Conservation (phyloP, 2,888 invertebrate species). For the Plebejus anna region DNA sequence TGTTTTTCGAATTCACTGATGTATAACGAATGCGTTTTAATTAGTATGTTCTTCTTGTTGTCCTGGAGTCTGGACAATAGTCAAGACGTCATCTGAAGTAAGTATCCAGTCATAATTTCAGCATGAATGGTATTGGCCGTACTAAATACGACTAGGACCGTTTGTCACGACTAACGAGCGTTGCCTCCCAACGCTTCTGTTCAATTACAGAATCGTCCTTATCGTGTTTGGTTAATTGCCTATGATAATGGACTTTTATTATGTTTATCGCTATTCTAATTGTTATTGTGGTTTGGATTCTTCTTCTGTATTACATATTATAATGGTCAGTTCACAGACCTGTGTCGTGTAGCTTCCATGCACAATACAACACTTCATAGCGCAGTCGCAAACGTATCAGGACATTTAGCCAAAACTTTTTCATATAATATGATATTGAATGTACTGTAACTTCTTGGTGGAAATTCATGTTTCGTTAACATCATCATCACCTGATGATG, state of each 20-base stretch:
- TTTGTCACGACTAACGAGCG: not conserved
- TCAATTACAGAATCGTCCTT: constrained; percentile 13
- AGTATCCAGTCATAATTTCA: constrained; percentile 2
- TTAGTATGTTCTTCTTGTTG: not conserved
- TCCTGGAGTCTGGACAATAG: not conserved
- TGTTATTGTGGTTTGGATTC: not conserved
- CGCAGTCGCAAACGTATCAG: not conserved
- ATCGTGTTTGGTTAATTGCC: constrained; percentile 21
- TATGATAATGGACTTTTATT: constrained; percentile 3
- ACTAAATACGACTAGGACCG: not conserved
- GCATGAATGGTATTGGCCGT: not conserved
- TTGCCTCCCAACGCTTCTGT: constrained; percentile 8
- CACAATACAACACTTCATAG: not conserved
- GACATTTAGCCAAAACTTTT: too few relatives aligned
- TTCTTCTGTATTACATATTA: not conserved
- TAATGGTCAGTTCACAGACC: not conserved
- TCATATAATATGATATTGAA: too few relatives aligned
- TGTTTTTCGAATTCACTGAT: too few relatives aligned
- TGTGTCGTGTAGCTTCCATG: too few relatives aligned
- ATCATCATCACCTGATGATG: too few relatives aligned
- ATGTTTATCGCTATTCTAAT: not conserved
- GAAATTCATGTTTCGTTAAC: too few relatives aligned
- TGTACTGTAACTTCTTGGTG: too few relatives aligned
- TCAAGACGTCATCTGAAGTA: not conserved
- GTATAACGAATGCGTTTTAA: too few relatives aligned